Conservation (phyloP, 2,113 vertebrate species). For the Perca fluviatilis region DNA sequence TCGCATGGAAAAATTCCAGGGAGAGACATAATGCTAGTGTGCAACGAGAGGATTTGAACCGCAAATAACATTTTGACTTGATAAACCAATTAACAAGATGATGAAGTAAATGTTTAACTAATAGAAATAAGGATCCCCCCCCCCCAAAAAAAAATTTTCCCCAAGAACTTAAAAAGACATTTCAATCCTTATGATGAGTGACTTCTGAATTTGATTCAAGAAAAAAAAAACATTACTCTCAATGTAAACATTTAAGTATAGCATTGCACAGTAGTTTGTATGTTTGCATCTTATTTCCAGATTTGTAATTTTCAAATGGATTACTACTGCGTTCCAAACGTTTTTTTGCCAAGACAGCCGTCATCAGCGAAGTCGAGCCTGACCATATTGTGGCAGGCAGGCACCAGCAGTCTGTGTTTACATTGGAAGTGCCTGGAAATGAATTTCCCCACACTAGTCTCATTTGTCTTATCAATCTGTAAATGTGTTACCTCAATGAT, state of each 20-base stretch:
- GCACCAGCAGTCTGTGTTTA: conserved; percentile 83
- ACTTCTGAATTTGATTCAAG: neutral
- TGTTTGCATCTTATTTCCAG: conserved; percentile 32
- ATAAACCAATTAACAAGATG: conserved; percentile 38
- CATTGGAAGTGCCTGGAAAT: conserved; percentile 79
- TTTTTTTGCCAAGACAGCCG: conserved; percentile 37
- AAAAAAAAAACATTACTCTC: neutral
- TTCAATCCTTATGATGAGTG: neutral
- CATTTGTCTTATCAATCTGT: conserved; percentile 79
- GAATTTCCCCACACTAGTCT: conserved; percentile 76
- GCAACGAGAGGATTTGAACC: conserved; percentile 23
- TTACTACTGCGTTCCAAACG: conserved; percentile 16
- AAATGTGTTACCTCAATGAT: conserved; percentile 67
- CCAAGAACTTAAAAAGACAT: neutral
- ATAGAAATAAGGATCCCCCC: neutral
- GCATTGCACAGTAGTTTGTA: neutral
- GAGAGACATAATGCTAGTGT: conserved; percentile 46
- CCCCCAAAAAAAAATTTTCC: neutral
- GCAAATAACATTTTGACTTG: conserved; percentile 39
- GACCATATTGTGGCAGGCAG: conserved; percentile 70
- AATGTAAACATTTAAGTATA: neutral
- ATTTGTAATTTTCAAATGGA: conserved; percentile 34
- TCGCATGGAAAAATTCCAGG: conserved; percentile 71
- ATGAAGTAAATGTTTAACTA: conserved; percentile 2
- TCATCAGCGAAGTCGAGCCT: conserved; percentile 59